Conservation (phyloP, 2,113 vertebrate species). For the Pavo muticus region DNA sequence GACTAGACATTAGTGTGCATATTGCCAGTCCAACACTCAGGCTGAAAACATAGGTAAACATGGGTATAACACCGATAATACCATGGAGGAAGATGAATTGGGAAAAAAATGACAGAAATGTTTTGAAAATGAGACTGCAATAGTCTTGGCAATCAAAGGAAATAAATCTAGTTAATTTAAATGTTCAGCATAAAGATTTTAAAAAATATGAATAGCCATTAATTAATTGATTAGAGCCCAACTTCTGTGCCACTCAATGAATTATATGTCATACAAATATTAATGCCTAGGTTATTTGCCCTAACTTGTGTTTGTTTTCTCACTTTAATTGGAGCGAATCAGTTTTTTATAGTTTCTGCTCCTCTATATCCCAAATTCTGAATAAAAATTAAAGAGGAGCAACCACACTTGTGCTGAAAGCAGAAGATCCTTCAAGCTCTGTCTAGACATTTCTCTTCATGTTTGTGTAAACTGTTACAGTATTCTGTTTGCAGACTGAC, state of each 20-base stretch:
- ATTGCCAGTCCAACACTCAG: background rate
- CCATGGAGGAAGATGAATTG: background rate
- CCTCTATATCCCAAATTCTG: background rate
- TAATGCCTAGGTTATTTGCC: too few species aligned
- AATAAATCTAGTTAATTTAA: background rate
- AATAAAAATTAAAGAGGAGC: background rate
- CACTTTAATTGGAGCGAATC: background rate
- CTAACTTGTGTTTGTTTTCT: too few species aligned
- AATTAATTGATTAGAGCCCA: too few species aligned
- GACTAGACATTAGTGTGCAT: background rate
- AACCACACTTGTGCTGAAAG: background rate
- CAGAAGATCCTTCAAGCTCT: background rate
- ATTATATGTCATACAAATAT: too few species aligned
- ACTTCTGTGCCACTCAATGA: too few species aligned
- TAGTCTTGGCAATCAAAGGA: background rate
- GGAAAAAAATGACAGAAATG: background rate
- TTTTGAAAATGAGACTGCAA: background rate
- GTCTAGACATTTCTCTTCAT: background rate
- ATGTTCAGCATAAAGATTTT: background rate
- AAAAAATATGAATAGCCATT: background rate
- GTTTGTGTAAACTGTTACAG: background rate
- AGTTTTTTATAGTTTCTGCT: background rate
- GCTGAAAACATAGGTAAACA: background rate
- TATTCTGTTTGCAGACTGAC: background rate
- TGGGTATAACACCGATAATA: background rate